phyloP scores from a whole-genome alignment of 2,113 vertebrate species.

The Tinamus guttatus region DNA sequence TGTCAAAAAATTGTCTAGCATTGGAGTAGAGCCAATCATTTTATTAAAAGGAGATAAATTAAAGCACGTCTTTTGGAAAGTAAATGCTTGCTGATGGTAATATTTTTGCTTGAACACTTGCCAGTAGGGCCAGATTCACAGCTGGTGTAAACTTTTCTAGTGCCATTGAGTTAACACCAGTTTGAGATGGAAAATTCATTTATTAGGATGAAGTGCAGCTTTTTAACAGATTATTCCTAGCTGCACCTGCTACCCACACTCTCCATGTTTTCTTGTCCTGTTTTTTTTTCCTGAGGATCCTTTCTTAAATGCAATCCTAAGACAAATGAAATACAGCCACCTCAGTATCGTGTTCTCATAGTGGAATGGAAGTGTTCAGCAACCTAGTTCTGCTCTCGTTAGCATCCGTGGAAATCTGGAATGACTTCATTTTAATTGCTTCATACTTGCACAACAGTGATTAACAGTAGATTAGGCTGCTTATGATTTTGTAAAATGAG shows the following conservation, averaged over 20 bases:
- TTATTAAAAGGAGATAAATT: slow-evolving; percentile 16
- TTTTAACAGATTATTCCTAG: neutral
- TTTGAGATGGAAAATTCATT: slow-evolving; percentile 31
- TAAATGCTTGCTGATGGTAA: neutral
- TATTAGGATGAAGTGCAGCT: slow-evolving; percentile 1
- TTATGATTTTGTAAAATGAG: neutral
- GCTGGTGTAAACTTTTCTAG: slow-evolving; percentile 11
- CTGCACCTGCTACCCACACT: neutral
- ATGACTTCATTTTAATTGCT: slow-evolving; percentile 6
- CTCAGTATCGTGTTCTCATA: neutral
- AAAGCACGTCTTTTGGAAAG: slow-evolving; percentile 7
- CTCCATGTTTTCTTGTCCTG: neutral
- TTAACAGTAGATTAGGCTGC: neutral
- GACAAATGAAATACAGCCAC: neutral
- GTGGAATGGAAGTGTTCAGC: neutral
- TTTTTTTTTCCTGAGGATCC: neutral
- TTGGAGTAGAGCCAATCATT: neutral
- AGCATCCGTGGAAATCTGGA: neutral
- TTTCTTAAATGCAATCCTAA: neutral
- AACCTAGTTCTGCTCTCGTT: neutral
- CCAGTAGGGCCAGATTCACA: slow-evolving; percentile 25
- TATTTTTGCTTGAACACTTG: slow-evolving; percentile 37
- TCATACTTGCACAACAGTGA: neutral
- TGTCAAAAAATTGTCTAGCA: neutral
- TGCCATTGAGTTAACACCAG: neutral